A percentile compares a stretch with the other conserved stretches of the same genome.
These are phyloP conservation scores for Drosophila tsacasi DNA, from an alignment of 1,140 invertebrate species.

Conservation along the genomic window DNA sequence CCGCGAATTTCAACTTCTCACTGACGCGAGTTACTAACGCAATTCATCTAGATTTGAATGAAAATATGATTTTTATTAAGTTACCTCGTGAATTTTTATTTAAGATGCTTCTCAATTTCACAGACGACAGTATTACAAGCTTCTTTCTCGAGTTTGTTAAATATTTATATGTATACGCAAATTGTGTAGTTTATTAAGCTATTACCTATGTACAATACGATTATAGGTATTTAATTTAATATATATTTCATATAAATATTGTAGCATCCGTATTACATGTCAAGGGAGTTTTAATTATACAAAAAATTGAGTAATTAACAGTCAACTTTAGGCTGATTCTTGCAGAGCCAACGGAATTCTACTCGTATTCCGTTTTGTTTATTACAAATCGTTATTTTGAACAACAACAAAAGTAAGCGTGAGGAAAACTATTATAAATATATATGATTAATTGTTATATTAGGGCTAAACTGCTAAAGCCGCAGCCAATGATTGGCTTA, in stretches of 20 bases:
- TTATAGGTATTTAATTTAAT: constrained; percentile 15
- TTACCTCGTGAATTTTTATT: constrained; percentile 18
- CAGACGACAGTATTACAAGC: constrained; percentile 33
- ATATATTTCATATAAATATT: constrained; percentile 27
- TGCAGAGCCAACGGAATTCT: constrained; percentile 34
- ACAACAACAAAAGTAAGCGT: constrained; percentile 66
- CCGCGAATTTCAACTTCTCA: too few species aligned
- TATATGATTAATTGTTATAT: constrained; percentile 43
- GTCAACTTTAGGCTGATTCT: constrained; percentile 23
- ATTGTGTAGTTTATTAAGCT: not conserved
- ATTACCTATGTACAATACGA: constrained; percentile 30
- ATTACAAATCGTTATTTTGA: constrained; percentile 56
- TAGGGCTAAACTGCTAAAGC: constrained; percentile 47
- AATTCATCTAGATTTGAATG: not conserved
- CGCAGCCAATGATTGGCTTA: constrained; percentile 44
- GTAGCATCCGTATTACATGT: constrained; percentile 34
- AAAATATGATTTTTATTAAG: not conserved
- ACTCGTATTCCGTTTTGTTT: constrained; percentile 21
- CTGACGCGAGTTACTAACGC: too few species aligned
- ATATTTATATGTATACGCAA: constrained; percentile 1
- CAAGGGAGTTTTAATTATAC: constrained; percentile 38
- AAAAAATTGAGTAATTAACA: constrained; percentile 28
- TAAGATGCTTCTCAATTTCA: constrained; percentile 19
- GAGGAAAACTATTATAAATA: constrained; percentile 59
- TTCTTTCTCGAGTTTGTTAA: constrained; percentile 13